Base-by-base conservation (phyloP, 1,140 invertebrate species). In the Charaxes varanes region DNA sequence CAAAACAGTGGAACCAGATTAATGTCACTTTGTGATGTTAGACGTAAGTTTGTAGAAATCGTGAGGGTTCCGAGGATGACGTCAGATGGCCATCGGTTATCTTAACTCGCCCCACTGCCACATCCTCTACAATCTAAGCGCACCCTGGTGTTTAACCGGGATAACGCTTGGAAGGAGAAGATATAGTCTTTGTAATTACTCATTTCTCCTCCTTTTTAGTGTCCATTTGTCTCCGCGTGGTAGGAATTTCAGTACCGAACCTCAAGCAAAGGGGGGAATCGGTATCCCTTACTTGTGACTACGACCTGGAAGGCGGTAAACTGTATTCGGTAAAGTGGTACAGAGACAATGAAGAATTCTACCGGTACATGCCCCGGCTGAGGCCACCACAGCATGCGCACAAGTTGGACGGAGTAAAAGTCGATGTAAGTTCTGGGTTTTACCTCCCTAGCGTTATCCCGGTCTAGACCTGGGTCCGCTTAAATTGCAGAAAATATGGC, bases 301-400 rank as follows among this genome's bases (percentile, higher is more conserved):
- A 83, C 33, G 76, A 84, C 41, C 57, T 85, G 38, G 81, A 82
- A 16, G 73, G 67, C 3, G 90, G 92, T 17, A 74, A 62, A 13
- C 85, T 94, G 15, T 94, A 93, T 63, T 92, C 91, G 6, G 90
- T 93, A 43, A 93, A 93, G 77, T 94, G 92, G 92, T 93, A 93
- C 81, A 89, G 90, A 66, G 91, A 91, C 56, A 89, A 90, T 50
- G 87, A 91, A 54, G 92, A 93, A 71, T 93, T 94, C 78, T 94
- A 91, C 77, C 87, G 92, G 62, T 93, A 89, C 78, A 89, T 92
- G 68, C 92, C 92, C 1, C 85, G 87, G 4, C 26, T 80, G 22
- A 49, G 62, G 15, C 78, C 78, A 1, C 72, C 74, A 2, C 78
- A 82, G 37, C 78, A 78, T 22, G 67, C 74, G 0, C 74, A 82